Percentiles rank a stretch among this genome's conserved stretches.
Conservation (phyloP, 2,888 invertebrate genomes). For the Synanthedon formicaeformis region DNA sequence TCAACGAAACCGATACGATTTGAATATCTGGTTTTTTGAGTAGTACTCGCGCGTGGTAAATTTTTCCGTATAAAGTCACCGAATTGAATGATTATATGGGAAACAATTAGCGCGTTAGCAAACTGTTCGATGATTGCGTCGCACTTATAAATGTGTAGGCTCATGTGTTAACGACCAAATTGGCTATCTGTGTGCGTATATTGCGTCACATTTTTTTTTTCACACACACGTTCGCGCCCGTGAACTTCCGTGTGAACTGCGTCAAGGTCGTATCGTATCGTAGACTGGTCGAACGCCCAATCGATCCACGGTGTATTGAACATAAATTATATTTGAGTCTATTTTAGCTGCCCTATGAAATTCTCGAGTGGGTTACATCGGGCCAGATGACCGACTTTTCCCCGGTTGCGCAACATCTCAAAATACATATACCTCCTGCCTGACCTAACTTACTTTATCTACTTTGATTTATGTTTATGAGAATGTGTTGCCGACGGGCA, state of each 20-base stretch:
- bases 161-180: neutral
- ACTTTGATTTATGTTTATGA: too few species aligned
- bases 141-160: neutral
- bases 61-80: too few species aligned
- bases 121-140: neutral
- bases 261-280: slow-evolving; percentile 49
- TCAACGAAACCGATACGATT: slow-evolving; percentile 5
- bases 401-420: slow-evolving; percentile 42
- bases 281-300: slow-evolving; percentile 28
- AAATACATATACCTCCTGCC: slow-evolving; percentile 39
- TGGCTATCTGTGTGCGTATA: slow-evolving; percentile 7
- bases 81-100: too few species aligned
- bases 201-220: slow-evolving; percentile 11
- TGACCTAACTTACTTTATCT: slow-evolving; percentile 1
- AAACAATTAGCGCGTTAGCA: too few species aligned
- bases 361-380: slow-evolving; percentile 28
- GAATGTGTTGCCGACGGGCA: too few species aligned
- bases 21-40: slow-evolving; percentile 7
- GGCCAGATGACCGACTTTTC: slow-evolving; percentile 57
- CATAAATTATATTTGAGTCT: slow-evolving; percentile 41
- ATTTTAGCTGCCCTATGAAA: slow-evolving; percentile 32
- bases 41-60: slow-evolving; percentile 3
- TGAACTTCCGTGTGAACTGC: slow-evolving; percentile 61
- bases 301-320: slow-evolving; percentile 39
- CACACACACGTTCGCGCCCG: slow-evolving; percentile 33